phyloP scores from a whole-genome alignment of 2,888 invertebrate genomes.

The Conchocele bisecta region DNA sequence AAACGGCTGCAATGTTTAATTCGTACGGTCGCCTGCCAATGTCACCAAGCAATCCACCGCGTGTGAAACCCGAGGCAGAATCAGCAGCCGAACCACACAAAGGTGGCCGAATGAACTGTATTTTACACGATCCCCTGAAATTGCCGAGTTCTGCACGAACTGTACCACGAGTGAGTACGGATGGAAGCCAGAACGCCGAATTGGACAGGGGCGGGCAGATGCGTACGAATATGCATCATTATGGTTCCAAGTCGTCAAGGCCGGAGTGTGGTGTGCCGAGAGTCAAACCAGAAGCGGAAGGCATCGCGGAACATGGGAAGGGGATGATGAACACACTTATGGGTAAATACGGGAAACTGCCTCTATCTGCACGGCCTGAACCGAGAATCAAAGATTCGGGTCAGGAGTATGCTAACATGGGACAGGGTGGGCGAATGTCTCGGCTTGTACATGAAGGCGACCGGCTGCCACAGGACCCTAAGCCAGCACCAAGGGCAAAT shows the following conservation, averaged over 20 bases:
- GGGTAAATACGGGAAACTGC: constrained; percentile 68
- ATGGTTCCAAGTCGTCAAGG: constrained; percentile 59
- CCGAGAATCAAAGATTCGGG: constrained; percentile 70
- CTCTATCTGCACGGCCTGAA: constrained; percentile 58
- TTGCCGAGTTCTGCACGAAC: constrained; percentile 67
- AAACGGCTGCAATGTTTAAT: constrained; percentile 63
- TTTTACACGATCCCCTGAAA: constrained; percentile 70
- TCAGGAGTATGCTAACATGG: constrained; percentile 67
- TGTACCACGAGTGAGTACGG: constrained; percentile 69
- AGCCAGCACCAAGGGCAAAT: constrained; percentile 67
- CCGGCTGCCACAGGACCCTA: constrained; percentile 59
- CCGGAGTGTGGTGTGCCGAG: constrained; percentile 57
- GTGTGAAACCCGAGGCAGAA: constrained; percentile 67
- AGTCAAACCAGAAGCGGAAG: constrained; percentile 70
- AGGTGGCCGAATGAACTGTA: constrained; percentile 69
- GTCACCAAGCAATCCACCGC: constrained; percentile 61
- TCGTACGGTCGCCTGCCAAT: constrained; percentile 60
- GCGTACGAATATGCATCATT: constrained; percentile 68
- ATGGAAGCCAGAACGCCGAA: constrained; percentile 67
- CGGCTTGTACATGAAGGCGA: constrained; percentile 73
- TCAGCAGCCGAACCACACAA: constrained; percentile 59
- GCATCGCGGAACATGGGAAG: constrained; percentile 68
- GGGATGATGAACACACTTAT: constrained; percentile 72
- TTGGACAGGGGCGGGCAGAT: constrained; percentile 68
- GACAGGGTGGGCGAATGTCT: constrained; percentile 73